Evolutionary conservation across 2,797 vertebrate species (phyloP).

Genomic region (Oophaga sylvatica): DNA sequence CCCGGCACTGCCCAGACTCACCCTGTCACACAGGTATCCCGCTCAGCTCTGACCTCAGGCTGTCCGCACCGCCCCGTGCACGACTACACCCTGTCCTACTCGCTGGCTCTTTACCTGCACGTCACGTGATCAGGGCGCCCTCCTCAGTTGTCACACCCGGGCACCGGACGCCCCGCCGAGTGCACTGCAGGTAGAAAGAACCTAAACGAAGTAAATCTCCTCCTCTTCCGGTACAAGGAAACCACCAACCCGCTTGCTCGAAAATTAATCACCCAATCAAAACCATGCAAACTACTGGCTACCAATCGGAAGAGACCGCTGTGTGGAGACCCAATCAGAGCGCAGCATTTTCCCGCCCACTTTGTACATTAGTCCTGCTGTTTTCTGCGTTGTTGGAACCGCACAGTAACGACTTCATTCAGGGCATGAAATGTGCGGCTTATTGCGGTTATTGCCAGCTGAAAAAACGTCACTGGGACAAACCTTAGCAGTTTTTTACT

Average conservation of each 20-base stretch:
- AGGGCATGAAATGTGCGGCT: no score
- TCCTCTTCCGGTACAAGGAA: slow-evolving; percentile 46
- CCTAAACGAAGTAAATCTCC: not conserved
- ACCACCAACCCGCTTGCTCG: not conserved
- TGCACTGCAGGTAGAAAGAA: not conserved
- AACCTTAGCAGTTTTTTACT: no score
- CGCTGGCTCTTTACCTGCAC: not conserved
- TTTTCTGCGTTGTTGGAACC: no score
- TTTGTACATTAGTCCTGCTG: not conserved
- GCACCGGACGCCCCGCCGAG: not conserved
- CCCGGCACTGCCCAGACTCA: not conserved
- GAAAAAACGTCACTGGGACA: no score
- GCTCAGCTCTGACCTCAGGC: slow-evolving; percentile 3
- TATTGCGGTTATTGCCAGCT: no score
- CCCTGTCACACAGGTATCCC: not conserved
- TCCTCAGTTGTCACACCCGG: not conserved
- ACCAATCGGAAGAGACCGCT: not conserved
- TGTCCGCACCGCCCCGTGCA: no score
- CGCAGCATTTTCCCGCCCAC: slow-evolving; percentile 21
- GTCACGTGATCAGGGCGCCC: not conserved
- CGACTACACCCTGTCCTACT: no score
- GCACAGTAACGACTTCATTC: no score
- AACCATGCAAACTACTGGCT: no score
- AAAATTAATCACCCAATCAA: not conserved
- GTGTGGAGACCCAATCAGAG: not conserved